Percentiles rank a stretch among this genome's conserved stretches.
phyloP scores from a whole-genome alignment of 2,888 invertebrate species.

The Dysmachus trigonus region DNA sequence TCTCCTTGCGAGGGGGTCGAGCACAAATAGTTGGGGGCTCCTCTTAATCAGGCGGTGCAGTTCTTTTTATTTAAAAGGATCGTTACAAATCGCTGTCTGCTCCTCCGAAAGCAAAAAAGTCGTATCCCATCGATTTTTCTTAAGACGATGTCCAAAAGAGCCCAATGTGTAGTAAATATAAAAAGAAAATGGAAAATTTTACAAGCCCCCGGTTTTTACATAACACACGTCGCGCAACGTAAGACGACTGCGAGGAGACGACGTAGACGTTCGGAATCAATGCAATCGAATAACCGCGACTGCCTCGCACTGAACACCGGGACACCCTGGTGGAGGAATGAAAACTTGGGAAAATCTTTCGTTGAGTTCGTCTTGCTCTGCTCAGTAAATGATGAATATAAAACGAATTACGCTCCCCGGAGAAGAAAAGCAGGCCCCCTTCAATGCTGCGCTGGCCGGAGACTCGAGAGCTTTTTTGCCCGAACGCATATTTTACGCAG shows the following conservation, averaged over 20 bases:
- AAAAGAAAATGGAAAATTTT: neutral
- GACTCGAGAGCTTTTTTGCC: neutral
- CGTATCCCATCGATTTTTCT: conserved; percentile 14
- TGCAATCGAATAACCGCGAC: neutral
- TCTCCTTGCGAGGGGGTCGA: neutral
- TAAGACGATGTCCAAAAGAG: neutral
- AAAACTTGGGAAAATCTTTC: conserved; percentile 9
- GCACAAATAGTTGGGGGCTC: neutral
- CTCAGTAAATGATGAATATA: neutral
- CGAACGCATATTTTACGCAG: neutral
- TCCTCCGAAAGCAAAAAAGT: neutral
- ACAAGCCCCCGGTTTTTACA: conserved; percentile 18
- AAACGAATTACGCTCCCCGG: neutral
- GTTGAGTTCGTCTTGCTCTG: neutral
- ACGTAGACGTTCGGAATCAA: conserved; percentile 46
- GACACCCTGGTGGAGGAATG: neutral
- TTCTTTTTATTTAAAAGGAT: too few species aligned
- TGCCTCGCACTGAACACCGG: neutral
- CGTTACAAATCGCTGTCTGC: neutral
- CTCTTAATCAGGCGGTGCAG: neutral
- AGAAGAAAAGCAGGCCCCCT: neutral
- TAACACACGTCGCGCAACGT: conserved; percentile 42
- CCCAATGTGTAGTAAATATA: too few species aligned
- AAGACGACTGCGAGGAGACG: conserved; percentile 48
- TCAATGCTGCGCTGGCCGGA: neutral